Evolutionary conservation across 2,797 vertebrate species (phyloP).

Genomic region (Enoplosus armatus): DNA sequence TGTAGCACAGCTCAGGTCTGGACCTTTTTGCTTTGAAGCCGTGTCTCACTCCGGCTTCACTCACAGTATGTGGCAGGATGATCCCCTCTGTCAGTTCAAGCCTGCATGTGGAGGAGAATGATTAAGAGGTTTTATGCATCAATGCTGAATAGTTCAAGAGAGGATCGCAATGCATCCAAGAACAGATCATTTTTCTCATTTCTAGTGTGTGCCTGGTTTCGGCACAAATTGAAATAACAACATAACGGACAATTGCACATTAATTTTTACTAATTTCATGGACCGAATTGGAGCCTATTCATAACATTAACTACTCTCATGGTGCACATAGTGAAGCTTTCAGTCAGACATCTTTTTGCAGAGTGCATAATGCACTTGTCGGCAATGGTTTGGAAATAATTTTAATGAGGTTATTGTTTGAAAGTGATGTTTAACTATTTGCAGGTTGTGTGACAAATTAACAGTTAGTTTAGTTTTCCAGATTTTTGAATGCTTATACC

Average conservation of each 20-base stretch:
- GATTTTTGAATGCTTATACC: neutral
- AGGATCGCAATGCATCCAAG: neutral
- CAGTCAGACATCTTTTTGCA: neutral
- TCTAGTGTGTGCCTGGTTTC: neutral
- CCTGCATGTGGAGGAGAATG: slow-evolving; percentile 27
- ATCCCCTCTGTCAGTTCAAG: slow-evolving; percentile 68
- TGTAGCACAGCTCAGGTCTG: slow-evolving; percentile 55
- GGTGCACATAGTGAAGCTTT: neutral
- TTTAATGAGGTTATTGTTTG: too few relatives aligned
- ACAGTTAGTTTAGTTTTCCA: too few relatives aligned
- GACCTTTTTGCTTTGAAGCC: slow-evolving; percentile 63
- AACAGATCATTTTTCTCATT: slow-evolving; percentile 7
- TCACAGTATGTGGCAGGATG: slow-evolving; percentile 78
- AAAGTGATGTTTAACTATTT: too few relatives aligned
- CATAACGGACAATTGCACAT: neutral
- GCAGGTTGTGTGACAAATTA: neutral
- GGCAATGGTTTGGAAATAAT: too few relatives aligned
- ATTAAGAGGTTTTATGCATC: slow-evolving; percentile 18
- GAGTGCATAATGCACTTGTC: neutral
- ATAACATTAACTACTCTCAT: neutral
- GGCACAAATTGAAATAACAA: neutral
- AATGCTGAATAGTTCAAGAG: slow-evolving; percentile 8
- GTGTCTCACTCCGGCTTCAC: slow-evolving; percentile 68
- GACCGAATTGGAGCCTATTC: too few relatives aligned
- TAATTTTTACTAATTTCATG: neutral